Conservation (phyloP, 1,140 invertebrate species). For the Aphelenchoides fujianensis region DNA sequence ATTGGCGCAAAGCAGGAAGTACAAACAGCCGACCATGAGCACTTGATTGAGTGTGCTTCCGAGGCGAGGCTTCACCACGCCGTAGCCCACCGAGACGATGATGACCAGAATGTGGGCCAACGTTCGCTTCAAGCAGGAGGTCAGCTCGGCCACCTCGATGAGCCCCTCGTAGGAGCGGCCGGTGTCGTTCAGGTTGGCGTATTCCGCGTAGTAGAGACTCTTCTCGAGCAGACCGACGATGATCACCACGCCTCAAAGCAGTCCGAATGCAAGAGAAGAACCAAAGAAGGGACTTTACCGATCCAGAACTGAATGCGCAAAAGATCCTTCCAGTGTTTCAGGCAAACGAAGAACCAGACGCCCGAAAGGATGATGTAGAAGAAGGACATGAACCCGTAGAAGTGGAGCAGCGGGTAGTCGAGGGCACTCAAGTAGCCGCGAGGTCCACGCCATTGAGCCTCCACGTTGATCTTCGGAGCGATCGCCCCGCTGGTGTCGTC, state of each 20-base stretch:
- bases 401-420: slow-evolving; percentile 65
- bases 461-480: slow-evolving; percentile 42
- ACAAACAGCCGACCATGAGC: slow-evolving; percentile 75
- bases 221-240: slow-evolving; percentile 66
- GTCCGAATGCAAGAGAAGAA: background rate
- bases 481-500: slow-evolving; percentile 16
- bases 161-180: slow-evolving; percentile 68
- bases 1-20: slow-evolving; percentile 77
- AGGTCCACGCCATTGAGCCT: slow-evolving; percentile 61
- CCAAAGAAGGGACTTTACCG: slow-evolving; percentile 33
- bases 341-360: slow-evolving; percentile 77
- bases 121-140: slow-evolving; percentile 82
- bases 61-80: slow-evolving; percentile 87
- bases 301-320: slow-evolving; percentile 94
- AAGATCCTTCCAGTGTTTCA: slow-evolving; percentile 75
- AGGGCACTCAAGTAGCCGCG: slow-evolving; percentile 58
- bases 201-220: slow-evolving; percentile 85
- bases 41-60: slow-evolving; percentile 81
- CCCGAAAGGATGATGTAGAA: slow-evolving; percentile 79
- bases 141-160: slow-evolving; percentile 74
- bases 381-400: slow-evolving; percentile 84
- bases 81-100: slow-evolving; percentile 87
- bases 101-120: slow-evolving; percentile 86
- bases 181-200: slow-evolving; percentile 74
- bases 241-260: slow-evolving; percentile 49